phyloP scores from a whole-genome alignment of 2,888 invertebrate species.

The Phaedon cochleariae region DNA sequence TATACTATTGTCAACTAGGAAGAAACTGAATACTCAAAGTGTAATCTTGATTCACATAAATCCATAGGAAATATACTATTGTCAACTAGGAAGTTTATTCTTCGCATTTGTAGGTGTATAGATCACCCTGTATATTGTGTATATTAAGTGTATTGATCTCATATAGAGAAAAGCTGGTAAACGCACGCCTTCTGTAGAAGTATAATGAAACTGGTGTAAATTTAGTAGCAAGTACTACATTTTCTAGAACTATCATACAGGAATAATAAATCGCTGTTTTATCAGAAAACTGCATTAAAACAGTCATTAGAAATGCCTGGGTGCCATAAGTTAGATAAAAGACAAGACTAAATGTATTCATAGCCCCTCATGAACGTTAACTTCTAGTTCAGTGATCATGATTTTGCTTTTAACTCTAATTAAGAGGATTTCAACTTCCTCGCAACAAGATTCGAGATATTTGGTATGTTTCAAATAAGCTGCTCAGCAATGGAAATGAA shows the following conservation, averaged over 20 bases:
- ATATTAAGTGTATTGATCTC: neutral
- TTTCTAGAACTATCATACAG: constrained; percentile 1
- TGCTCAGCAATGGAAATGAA: constrained; percentile 2
- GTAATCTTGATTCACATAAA: too few relatives aligned
- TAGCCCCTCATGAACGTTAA: constrained; percentile 56
- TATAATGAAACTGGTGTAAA: neutral
- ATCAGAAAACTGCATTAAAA: constrained; percentile 19
- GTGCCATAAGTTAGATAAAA: constrained; percentile 37
- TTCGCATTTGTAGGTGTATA: too few relatives aligned
- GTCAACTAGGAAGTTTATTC: too few relatives aligned
- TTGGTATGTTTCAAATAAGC: constrained; percentile 41
- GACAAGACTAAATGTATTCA: constrained; percentile 51
- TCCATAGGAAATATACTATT: too few relatives aligned
- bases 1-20: too few relatives aligned
- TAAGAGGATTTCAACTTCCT: constrained; percentile 45
- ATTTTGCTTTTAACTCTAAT: constrained; percentile 53
- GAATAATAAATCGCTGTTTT: constrained; percentile 15
- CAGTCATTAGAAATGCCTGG: constrained; percentile 10
- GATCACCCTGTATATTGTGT: neutral
- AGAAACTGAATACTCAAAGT: too few relatives aligned
- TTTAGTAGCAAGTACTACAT: neutral
- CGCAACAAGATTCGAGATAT: constrained; percentile 41
- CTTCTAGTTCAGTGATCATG: constrained; percentile 51
- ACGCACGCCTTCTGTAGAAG: neutral
- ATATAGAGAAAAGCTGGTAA: neutral